Conservation (phyloP, 2,113 vertebrate species). For the Coracopsis vasa region DNA sequence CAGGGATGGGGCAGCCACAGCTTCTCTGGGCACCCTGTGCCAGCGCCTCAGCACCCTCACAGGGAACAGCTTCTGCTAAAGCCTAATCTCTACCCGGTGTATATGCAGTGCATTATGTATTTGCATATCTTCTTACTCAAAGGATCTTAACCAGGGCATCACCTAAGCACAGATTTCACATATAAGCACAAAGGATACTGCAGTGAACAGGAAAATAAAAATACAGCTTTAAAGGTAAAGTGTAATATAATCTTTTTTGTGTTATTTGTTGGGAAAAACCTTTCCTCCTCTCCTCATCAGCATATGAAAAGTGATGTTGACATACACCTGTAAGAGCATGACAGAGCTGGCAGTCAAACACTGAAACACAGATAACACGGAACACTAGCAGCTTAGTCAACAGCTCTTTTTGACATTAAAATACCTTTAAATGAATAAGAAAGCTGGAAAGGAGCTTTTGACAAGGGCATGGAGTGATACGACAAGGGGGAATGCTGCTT, state of each 20-base stretch:
- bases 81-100: neutral
- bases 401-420: neutral
- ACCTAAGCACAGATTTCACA: neutral
- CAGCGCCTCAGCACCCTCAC: neutral
- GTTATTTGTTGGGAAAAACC: neutral
- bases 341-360: neutral
- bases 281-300: neutral
- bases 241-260: neutral
- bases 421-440: neutral
- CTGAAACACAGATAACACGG: neutral
- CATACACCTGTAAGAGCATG: neutral
- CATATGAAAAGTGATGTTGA: neutral
- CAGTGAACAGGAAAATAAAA: neutral
- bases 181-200: rapidly evolving
- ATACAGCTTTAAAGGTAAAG: neutral
- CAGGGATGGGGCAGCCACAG: no score
- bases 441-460: neutral
- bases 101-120: rapidly evolving
- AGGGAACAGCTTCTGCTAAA: neutral
- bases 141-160: neutral
- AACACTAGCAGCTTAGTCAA: neutral
- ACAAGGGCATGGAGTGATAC: neutral
- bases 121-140: neutral
- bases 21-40: neutral
- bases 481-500: neutral